Evolutionary conservation across 2,113 vertebrate species (phyloP), one percentile per base, ranked within the genome.

Genomic region (Acrocephalus arundinaceus): DNA sequence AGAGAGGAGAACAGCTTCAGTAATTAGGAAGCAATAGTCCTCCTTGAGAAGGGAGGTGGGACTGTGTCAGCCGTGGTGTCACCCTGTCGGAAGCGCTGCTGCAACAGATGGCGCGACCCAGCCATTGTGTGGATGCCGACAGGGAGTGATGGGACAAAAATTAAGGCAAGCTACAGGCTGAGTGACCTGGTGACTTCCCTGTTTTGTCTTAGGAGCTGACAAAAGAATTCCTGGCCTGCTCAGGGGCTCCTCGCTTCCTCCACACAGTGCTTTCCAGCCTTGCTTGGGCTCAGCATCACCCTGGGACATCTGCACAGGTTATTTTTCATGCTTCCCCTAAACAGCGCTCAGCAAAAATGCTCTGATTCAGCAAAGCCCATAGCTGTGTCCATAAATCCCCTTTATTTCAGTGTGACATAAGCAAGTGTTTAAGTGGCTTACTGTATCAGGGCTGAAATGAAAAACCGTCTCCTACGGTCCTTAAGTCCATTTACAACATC

Each of bases 351-450:
- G 86, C 75, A 93, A 78, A 96, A 97, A 94, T 6, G 41, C 79
- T 95, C 94, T 95, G 96, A 97, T 96, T 95, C 94, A 96, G 94
- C 94, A 96, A 94, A 95, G 92, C 85, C 61, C 76, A 59, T 24
- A 31, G 86, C 93, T 31, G 21, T 75, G 79, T 62, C 83, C 87
- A 96, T 97, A 96, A 96, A 96, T 96, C 94, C 93, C 94, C 91
- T 97, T 96, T 95, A 96, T 96, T 97, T 96, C 92, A 93, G 90
- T 77, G 92, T 91, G 94, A 97, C 96, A 96, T 92, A 89, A 97
- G 91, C 95, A 95, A 97, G 93, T 91, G 91, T 94, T 96, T 94
- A 93, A 94, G 90, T 95, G 85, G 87, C 94, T 97, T 95, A 94
- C 94, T 85, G 93, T 94, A 95, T 91, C 91, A 52, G 90, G 87